Conservation (phyloP, 2,797 vertebrate genomes). For the Synanceia verrucosa region DNA sequence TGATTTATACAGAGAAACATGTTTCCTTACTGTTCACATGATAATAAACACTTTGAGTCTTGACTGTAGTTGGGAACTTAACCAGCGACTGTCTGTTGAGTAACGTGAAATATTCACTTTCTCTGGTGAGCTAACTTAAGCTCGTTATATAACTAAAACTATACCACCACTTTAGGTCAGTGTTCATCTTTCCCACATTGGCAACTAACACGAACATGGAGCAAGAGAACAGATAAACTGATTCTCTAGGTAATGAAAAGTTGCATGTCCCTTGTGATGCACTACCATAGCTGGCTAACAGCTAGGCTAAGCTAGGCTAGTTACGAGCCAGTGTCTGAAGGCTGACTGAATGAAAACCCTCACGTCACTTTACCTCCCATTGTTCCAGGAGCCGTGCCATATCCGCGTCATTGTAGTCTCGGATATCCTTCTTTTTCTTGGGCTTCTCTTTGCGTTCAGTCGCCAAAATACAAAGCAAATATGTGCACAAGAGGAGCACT, state of each 20-base stretch:
- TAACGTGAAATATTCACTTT: too few relatives aligned
- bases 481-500: constrained; percentile 57
- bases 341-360: background rate
- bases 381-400: constrained; percentile 97
- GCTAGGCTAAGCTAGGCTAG: constrained; percentile 21
- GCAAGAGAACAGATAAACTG: background rate
- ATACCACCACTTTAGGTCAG: background rate
- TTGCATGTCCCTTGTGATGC: background rate
- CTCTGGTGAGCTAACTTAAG: too few relatives aligned
- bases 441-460: constrained; percentile 58
- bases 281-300: background rate
- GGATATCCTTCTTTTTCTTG: constrained; percentile 93
- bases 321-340: background rate
- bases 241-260: background rate
- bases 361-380: constrained; percentile 88
- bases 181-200: background rate
- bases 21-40: too few relatives aligned
- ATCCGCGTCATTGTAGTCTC: constrained; percentile 97
- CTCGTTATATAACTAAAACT: too few relatives aligned
- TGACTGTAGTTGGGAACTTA: too few relatives aligned
- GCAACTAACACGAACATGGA: background rate
- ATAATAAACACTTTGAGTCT: too few relatives aligned
- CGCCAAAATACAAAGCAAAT: constrained; percentile 42
- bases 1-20: too few relatives aligned
- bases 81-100: too few relatives aligned